Evolutionary conservation across 1,140 invertebrate species (phyloP).

Genomic region (Holcopasites calliopsidis): DNA sequence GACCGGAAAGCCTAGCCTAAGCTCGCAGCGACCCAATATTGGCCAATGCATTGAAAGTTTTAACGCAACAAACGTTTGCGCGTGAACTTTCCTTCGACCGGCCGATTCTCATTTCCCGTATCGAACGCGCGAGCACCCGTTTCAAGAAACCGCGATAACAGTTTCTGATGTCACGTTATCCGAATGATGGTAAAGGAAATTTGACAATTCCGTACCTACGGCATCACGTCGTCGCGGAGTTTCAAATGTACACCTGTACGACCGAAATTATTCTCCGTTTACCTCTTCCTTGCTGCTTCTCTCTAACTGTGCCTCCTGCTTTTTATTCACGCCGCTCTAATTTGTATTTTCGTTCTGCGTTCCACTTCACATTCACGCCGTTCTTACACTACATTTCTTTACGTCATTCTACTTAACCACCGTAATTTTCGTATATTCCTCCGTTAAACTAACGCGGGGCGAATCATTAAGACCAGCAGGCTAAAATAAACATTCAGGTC

Average conservation of each 20-base stretch:
- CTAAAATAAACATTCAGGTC: no score
- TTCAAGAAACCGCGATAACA: not conserved
- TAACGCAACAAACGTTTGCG: conserved; percentile 52
- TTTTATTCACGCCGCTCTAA: not conserved
- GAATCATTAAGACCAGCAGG: no score
- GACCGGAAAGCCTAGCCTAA: conserved; percentile 22
- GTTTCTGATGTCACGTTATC: no score
- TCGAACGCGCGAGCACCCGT: not conserved
- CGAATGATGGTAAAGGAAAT: no score
- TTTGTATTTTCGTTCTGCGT: not conserved
- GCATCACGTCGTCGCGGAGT: no score
- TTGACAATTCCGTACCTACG: no score
- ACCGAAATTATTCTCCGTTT: no score
- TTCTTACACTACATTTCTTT: no score
- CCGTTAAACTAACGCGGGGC: no score
- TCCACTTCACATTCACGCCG: no score
- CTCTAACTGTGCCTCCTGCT: not conserved
- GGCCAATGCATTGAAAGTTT: conserved; percentile 50
- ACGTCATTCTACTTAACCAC: no score
- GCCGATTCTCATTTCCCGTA: not conserved
- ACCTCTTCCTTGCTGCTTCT: not conserved
- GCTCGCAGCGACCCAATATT: conserved; percentile 50
- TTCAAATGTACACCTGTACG: not conserved
- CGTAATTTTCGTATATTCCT: no score
- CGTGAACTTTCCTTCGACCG: not conserved